Conservation (phyloP, 2,888 invertebrate species). For the Pyrrhosoma nymphula region DNA sequence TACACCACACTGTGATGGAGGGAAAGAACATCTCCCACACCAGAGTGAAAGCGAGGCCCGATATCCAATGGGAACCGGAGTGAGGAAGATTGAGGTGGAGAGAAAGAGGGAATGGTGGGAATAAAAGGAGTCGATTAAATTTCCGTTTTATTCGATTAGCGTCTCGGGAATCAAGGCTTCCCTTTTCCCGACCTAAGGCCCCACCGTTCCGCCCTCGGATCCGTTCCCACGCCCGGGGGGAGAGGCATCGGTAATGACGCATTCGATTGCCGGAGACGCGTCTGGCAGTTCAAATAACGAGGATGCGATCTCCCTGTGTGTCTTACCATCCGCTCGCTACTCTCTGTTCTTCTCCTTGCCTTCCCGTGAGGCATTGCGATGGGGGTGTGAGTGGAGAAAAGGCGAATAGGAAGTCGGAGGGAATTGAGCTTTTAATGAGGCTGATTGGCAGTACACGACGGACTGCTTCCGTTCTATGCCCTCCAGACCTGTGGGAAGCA, state of each 20-base stretch:
- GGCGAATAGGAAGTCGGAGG: not conserved
- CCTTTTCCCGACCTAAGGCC: not conserved
- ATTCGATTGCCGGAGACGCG: not conserved
- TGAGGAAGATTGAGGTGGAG: no score
- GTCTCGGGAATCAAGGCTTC: not conserved
- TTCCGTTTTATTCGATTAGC: constrained; percentile 7
- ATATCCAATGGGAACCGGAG: not conserved
- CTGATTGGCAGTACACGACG: not conserved
- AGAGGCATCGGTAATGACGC: not conserved
- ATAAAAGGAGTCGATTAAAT: not conserved
- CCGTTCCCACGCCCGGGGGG: not conserved
- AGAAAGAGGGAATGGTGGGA: not conserved
- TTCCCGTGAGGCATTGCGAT: not conserved
- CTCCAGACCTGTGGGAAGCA: no score
- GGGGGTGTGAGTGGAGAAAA: not conserved
- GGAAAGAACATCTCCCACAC: not conserved
- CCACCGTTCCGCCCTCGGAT: no score
- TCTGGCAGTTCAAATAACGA: not conserved
- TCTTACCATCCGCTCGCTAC: no score
- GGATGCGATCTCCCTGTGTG: not conserved
- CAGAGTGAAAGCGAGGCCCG: not conserved
- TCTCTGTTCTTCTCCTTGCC: not conserved
- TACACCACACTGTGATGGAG: not conserved
- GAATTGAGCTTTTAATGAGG: not conserved
- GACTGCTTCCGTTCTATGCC: no score